Evolutionary conservation across 1,140 invertebrate genomes (phyloP), one percentile per base, ranked within the genome.

Genomic region (Ooceraea biroi): DNA sequence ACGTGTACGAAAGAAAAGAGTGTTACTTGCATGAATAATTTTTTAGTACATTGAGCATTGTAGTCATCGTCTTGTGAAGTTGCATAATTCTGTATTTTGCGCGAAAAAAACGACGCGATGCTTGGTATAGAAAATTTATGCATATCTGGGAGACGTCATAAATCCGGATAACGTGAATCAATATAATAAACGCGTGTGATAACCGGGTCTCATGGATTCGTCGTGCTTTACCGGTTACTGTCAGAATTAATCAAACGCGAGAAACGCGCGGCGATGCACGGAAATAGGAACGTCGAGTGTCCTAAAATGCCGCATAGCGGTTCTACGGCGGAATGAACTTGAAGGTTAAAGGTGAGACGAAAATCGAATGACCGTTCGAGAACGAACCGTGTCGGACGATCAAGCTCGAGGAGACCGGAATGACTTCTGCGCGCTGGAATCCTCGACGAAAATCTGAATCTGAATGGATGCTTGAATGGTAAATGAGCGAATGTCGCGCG

Each of bases 181-280:
- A 76, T 78, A 78, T 27, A 44, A 78, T 78, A 69, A 78, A 78
- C 25, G 22, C 19, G 36, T 69, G 66, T 69, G 66, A 27, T 77
- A 78, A 78, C 22, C 3, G 60, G n/a, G 30, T n/a, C 48, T 22
- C 30, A 61, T 52, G 50, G 55, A 78, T 78, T 68, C 17, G 17
- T 22, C 61, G 48, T 5, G 61, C 52, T 68, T 78, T 19, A 14
- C 41, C 30, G 63, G 14, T 68, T 78, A 68, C 17, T 48, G 30
- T 78, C 63, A 12, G 48, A 57, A 69, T 69, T 68, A 69, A 78
- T 69, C 66, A 52, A 48, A 68, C 30, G 36, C 46, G 27, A 7
- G 48, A 12, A 22, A 52, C 55, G n/a, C 61, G 19, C 19, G 11
- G 36, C 76, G 48, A 30, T 52, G 25, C 10, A 17, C 12, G 19